Conservation (phyloP, 1,140 invertebrate genomes). For the fruit fly (Drosophila melanogaster) region DNA sequence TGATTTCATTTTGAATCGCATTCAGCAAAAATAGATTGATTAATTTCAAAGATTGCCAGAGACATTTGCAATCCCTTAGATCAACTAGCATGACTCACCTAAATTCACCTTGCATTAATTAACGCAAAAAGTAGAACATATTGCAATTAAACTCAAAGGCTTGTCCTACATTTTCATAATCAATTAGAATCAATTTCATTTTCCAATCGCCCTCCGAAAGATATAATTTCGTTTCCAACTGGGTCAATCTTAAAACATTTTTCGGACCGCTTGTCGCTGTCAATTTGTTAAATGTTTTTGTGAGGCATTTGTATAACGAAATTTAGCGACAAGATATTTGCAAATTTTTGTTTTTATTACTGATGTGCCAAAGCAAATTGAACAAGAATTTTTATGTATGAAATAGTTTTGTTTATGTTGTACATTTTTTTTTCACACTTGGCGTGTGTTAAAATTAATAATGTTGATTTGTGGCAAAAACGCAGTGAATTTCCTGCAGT, state of each 20-base stretch:
- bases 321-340: slow-evolving; percentile 62
- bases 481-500: neutral
- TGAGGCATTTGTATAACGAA: slow-evolving; percentile 59
- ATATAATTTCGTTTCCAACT: slow-evolving; percentile 39
- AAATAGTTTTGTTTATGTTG: slow-evolving; percentile 57
- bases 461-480: slow-evolving; percentile 51
- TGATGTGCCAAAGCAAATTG: slow-evolving; percentile 61
- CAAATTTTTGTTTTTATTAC: slow-evolving; percentile 42
- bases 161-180: slow-evolving; percentile 39
- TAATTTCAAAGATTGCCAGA: neutral
- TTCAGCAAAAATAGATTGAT: neutral
- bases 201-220: slow-evolving; percentile 52
- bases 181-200: slow-evolving; percentile 50
- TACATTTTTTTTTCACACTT: slow-evolving; percentile 13
- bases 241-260: slow-evolving; percentile 46
- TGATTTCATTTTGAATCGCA: slow-evolving; percentile 1
- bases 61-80: slow-evolving; percentile 10
- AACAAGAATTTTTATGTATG: slow-evolving; percentile 51
- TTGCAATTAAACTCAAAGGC: slow-evolving; percentile 12
- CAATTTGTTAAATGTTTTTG: slow-evolving; percentile 75
- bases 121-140: neutral
- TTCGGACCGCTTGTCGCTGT: slow-evolving; percentile 53
- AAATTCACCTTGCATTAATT: slow-evolving; percentile 16
- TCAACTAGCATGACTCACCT: slow-evolving; percentile 11
- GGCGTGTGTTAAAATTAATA: slow-evolving; percentile 63